A percentile compares a stretch with the other conserved stretches of the same genome.
phyloP scores from a whole-genome alignment of 2,888 invertebrate genomes.

The Adelognathus sp. region DNA sequence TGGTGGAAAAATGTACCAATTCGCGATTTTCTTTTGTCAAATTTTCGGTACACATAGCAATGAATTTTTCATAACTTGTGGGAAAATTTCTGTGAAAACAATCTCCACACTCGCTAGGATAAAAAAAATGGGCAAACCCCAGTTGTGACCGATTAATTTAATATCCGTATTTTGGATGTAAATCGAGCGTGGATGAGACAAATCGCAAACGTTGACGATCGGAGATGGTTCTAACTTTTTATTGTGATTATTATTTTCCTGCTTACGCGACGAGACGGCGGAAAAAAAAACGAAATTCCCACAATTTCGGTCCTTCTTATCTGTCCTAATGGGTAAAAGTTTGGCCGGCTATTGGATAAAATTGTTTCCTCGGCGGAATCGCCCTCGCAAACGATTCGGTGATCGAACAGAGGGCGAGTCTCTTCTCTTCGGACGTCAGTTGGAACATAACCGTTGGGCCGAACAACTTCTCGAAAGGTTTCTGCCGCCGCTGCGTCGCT shows the following conservation, averaged over 20 bases:
- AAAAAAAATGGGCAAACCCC: too few relatives aligned
- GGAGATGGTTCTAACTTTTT: background rate
- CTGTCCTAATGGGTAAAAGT: slow-evolving; percentile 30
- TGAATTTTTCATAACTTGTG: too few relatives aligned
- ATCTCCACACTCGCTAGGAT: too few relatives aligned
- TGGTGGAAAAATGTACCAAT: too few relatives aligned
- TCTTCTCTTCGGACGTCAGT: too few relatives aligned
- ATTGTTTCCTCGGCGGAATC: slow-evolving; percentile 2
- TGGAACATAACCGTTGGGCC: too few relatives aligned
- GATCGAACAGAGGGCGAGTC: background rate
- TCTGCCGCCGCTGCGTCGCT: too few relatives aligned
- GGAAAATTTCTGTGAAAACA: too few relatives aligned
- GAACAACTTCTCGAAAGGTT: too few relatives aligned
- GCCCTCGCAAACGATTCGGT: slow-evolving; percentile 2
- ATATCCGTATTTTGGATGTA: background rate
- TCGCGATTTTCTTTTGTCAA: too few relatives aligned
- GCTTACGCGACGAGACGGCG: background rate
- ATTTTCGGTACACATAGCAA: too few relatives aligned
- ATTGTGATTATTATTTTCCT: slow-evolving; percentile 23
- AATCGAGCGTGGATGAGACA: background rate
- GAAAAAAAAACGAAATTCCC: background rate
- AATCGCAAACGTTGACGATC: background rate
- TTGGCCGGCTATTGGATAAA: slow-evolving; percentile 17
- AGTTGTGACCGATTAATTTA: too few relatives aligned
- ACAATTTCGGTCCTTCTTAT: background rate